Base-by-base conservation (phyloP, 2,113 vertebrate genomes). In the Rutilus rutilus region DNA sequence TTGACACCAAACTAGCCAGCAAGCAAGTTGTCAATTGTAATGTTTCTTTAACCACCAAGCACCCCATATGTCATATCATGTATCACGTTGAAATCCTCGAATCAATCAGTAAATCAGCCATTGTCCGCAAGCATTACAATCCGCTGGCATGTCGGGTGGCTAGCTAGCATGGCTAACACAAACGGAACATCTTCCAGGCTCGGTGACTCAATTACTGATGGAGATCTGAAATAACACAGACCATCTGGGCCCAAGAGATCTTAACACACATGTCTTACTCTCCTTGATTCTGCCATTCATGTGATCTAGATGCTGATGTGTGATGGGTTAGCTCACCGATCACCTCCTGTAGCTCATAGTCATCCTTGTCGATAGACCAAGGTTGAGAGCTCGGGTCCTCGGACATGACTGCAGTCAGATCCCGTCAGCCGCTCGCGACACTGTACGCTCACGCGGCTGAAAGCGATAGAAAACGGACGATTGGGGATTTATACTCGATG, bases 291-390 rank as follows among this genome's bases (percentile, higher is more conserved):
- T 8, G 45, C 21, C 59, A 21, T 25, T 60, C 4, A 4, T 59
- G 33, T 39, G 67, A 71, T 73, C 7, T 6, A 25, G 67, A 36
- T 10, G 14, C 11, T 57, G 67, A 74, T 73, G 33, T 73, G 64
- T 57, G 82, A 23, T 67, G 90, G 90, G 90, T 91, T 91, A 75
- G 69, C 97, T 97, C 93, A 98, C 97, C 97, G 91, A 98, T 97
- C 92, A 98, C 97, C 96, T 98, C 97, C 91, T 97, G 95, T 90
- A 98, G 96, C 89, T 97, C 96, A 87, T 98, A 98, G 89, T 98
- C 97, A 91, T 98, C 97, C 93, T 93, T 94, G 94, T 97, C 95
- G 94, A 98, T 98, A 83, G 97, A 95, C 97, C 97, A 98, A 86
- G 96, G 90, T 92, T 97, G 94, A 87, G 96, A 92, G 91, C 95